These are phyloP conservation scores for Echinometra lucunter DNA, from an alignment of 53 echinoderm and acorn worm genomes.

Conservation along the genomic window DNA sequence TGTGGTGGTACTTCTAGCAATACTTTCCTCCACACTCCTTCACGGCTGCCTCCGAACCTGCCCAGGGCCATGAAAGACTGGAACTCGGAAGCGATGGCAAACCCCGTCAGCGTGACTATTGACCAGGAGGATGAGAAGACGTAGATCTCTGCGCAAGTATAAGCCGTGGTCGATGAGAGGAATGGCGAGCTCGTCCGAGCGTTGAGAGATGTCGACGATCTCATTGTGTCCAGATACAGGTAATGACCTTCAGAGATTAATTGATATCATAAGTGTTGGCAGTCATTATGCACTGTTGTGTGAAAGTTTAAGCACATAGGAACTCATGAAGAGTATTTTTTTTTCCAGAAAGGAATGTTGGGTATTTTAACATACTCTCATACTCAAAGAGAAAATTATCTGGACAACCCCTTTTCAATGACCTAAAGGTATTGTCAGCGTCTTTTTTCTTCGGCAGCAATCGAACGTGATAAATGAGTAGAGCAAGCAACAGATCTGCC, in stretches of 20 bases:
- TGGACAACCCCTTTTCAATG: too few species aligned
- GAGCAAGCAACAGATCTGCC: too few species aligned
- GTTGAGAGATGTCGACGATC: background rate
- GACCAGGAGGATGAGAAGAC: constrained; percentile 10
- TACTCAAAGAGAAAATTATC: too few species aligned
- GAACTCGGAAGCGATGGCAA: constrained; percentile 12
- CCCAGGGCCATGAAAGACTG: background rate
- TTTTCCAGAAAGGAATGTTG: too few species aligned
- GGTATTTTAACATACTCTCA: too few species aligned
- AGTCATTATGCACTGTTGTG: too few species aligned
- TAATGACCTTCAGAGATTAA: constrained; percentile 2
- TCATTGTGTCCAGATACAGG: background rate
- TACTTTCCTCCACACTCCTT: background rate
- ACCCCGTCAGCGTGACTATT: background rate
- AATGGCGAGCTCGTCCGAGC: background rate
- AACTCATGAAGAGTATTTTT: too few species aligned
- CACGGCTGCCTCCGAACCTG: background rate
- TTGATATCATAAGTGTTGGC: background rate
- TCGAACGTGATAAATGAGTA: too few species aligned
- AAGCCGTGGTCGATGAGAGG: background rate
- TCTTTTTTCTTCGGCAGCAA: too few species aligned
- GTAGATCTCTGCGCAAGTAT: background rate
- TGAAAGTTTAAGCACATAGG: too few species aligned
- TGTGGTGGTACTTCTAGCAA: background rate
- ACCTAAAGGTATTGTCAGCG: too few species aligned